phyloP scores from a whole-genome alignment of 2,797 vertebrate genomes.

The Dicrostonyx torquatus region DNA sequence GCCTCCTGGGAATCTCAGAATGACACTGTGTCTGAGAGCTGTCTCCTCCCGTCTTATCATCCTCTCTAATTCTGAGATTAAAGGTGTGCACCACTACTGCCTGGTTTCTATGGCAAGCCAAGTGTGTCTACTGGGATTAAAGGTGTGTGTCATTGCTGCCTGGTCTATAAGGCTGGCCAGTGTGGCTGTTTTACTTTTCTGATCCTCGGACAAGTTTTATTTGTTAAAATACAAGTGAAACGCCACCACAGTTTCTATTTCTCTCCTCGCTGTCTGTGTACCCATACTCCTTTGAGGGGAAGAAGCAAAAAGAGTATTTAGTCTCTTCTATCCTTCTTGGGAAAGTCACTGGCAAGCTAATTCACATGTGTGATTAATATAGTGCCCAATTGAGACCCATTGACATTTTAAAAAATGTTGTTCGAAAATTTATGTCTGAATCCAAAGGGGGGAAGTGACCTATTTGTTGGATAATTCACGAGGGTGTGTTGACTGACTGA shows the following conservation, averaged over 20 bases:
- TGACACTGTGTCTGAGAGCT: too few species aligned
- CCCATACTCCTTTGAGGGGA: not conserved
- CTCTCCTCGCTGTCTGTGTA: not conserved
- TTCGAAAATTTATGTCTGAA: conserved; percentile 26
- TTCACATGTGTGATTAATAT: not conserved
- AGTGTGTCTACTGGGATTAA: too few species aligned
- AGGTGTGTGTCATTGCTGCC: too few species aligned
- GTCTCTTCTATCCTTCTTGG: conserved; percentile 37
- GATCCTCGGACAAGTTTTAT: too few species aligned
- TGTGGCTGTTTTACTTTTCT: too few species aligned
- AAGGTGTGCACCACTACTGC: too few species aligned
- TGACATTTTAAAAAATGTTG: conserved; percentile 46
- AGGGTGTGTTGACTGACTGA: not conserved
- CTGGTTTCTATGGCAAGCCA: too few species aligned
- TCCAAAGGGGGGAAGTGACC: conserved; percentile 28
- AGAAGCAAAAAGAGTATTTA: not conserved
- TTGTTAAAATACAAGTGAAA: too few species aligned
- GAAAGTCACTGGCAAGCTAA: conserved; percentile 22
- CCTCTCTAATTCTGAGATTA: too few species aligned
- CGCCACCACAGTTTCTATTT: not conserved
- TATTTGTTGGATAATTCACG: conserved; percentile 47
- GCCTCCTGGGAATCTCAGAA: too few species aligned
- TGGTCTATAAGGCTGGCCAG: too few species aligned
- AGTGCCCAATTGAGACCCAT: not conserved
- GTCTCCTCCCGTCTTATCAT: too few species aligned